Conservation (phyloP, 2,888 invertebrate species). For the Auanema freiburgensis region DNA sequence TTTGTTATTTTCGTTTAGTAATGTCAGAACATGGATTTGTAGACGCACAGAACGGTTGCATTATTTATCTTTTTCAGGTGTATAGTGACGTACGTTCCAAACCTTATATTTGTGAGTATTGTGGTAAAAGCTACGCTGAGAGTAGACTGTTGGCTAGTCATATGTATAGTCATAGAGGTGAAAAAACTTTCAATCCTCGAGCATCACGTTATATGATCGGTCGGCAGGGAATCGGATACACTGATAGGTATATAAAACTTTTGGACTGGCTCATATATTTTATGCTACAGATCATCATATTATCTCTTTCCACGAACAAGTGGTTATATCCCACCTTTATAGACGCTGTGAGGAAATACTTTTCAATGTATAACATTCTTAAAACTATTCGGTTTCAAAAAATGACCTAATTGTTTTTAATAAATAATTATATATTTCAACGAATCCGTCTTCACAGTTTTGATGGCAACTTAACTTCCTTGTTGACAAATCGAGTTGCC, state of each 20-base stretch:
- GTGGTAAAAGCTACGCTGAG: slow-evolving; percentile 61
- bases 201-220: slow-evolving; percentile 62
- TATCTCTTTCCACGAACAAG: slow-evolving; percentile 42
- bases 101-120: slow-evolving; percentile 64
- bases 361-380: too few species aligned
- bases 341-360: too few species aligned
- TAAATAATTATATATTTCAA: too few species aligned
- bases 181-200: slow-evolving; percentile 57
- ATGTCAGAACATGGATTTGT: not conserved
- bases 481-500: slow-evolving; percentile 16
- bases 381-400: too few species aligned
- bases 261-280: not conserved
- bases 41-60: not conserved
- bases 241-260: slow-evolving; percentile 27
- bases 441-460: too few species aligned
- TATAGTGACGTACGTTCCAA: slow-evolving; percentile 59
- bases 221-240: slow-evolving; percentile 49
- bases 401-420: too few species aligned
- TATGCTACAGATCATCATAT: slow-evolving; percentile 21
- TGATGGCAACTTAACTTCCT: too few species aligned
- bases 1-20: not conserved
- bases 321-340: slow-evolving; percentile 22
- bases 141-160: slow-evolving; percentile 60
- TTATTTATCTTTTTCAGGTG: slow-evolving; percentile 30
- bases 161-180: slow-evolving; percentile 59